Evolutionary conservation across 2,888 invertebrate genomes (phyloP).

Genomic region (Tetropium fuscum): DNA sequence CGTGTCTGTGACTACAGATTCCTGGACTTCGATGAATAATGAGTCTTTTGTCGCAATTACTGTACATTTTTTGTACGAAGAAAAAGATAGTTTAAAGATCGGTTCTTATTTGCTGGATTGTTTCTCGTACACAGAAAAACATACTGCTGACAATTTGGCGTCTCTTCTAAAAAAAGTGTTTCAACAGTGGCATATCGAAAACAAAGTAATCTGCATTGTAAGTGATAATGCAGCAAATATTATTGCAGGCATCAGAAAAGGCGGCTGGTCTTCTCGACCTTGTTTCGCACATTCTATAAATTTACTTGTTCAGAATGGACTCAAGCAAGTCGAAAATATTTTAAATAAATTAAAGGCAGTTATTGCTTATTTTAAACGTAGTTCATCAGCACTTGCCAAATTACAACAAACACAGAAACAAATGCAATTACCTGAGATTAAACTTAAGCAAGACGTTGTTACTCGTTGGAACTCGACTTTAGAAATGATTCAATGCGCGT

Average conservation of each 20-base stretch:
- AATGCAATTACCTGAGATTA: constrained; percentile 5
- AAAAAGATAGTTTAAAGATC: not conserved
- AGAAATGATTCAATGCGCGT: constrained; percentile 2
- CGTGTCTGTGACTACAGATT: constrained; percentile 51
- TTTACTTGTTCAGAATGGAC: constrained; percentile 44
- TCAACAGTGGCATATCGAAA: constrained; percentile 42
- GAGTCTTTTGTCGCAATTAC: constrained; percentile 51
- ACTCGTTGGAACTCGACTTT: constrained; percentile 12
- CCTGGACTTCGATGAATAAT: constrained; percentile 52
- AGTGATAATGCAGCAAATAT: constrained; percentile 49
- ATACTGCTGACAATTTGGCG: constrained; percentile 42
- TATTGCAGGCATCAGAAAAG: constrained; percentile 38
- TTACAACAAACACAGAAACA: constrained; percentile 11
- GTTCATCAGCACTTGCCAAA: constrained; percentile 5
- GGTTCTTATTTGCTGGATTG: constrained; percentile 45
- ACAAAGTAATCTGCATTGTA: constrained; percentile 31
- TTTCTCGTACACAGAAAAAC: constrained; percentile 36
- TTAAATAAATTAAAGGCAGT: constrained; percentile 37
- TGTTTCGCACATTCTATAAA: constrained; percentile 52
- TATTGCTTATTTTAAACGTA: constrained; percentile 21
- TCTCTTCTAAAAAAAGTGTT: constrained; percentile 31
- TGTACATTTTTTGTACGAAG: constrained; percentile 44
- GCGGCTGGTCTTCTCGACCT: constrained; percentile 42
- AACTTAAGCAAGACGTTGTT: constrained; percentile 5
- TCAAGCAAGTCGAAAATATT: constrained; percentile 30